Percentiles rank a stretch among this genome's conserved stretches.
Conservation (phyloP, 2,113 vertebrate species). For the Varanus komodoensis region DNA sequence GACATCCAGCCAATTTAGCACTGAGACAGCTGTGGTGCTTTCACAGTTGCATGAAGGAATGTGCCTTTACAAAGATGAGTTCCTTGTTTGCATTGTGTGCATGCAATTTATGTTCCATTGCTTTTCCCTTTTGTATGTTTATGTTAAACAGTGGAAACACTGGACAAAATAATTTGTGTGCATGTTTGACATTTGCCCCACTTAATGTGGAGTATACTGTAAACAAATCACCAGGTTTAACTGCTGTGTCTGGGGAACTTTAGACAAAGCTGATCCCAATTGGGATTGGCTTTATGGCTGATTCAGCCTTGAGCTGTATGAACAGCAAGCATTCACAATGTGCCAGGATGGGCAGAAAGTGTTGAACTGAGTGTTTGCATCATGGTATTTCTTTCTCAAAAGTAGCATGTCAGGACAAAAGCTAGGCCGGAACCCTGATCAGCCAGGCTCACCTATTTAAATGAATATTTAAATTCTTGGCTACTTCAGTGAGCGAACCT, state of each 20-base stretch:
- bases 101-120: not conserved
- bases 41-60: not conserved
- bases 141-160: too few relatives aligned
- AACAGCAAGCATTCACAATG: not conserved
- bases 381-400: not conserved
- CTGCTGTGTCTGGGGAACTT: accelerated
- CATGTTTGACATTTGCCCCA: too few relatives aligned
- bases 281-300: not conserved
- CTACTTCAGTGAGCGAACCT: not conserved
- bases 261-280: not conserved
- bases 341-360: not conserved
- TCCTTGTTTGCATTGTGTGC: not conserved
- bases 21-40: not conserved
- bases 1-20: not conserved
- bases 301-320: not conserved
- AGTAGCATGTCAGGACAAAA: not conserved
- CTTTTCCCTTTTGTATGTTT: not conserved
- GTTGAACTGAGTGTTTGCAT: not conserved
- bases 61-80: not conserved
- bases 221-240: not conserved
- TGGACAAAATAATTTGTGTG: too few relatives aligned
- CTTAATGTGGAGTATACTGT: not conserved
- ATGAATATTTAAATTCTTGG: not conserved
- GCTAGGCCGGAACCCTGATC: not conserved
- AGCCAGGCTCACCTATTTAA: not conserved